These are phyloP conservation scores for Tipula vernalis DNA, from an alignment of 2,888 invertebrate species.

Conservation along the genomic window DNA sequence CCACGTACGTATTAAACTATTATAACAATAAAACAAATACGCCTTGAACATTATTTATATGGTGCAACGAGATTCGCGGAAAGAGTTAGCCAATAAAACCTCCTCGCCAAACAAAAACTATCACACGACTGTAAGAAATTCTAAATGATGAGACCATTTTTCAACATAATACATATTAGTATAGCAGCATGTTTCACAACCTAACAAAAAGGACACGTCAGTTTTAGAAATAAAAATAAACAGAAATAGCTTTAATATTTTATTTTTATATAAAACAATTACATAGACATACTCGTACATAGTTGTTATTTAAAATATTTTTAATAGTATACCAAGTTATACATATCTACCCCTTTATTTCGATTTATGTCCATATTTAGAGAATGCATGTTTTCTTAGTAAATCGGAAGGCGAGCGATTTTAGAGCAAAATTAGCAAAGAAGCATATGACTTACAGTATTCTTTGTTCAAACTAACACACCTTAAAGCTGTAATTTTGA, in stretches of 20 bases:
- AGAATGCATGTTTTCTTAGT: too few relatives aligned
- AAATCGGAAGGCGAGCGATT: too few relatives aligned
- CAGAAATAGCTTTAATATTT: background rate
- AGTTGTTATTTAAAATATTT: background rate
- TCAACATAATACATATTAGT: background rate
- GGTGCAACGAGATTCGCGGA: background rate
- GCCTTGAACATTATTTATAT: background rate
- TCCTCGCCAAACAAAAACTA: background rate
- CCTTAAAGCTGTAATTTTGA: too few relatives aligned
- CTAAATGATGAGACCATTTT: background rate
- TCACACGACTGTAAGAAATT: background rate
- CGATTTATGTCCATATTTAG: background rate
- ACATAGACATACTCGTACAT: background rate
- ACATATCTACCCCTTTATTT: background rate
- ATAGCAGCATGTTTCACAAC: background rate
- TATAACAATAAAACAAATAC: background rate
- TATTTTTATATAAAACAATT: background rate
- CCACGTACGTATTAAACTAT: background rate
- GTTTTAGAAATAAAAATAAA: background rate
- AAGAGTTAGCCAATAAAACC: background rate
- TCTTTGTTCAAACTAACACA: too few relatives aligned
- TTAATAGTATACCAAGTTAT: background rate
- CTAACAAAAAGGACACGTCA: background rate
- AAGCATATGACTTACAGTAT: too few relatives aligned
- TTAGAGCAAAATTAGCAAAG: too few relatives aligned